These are phyloP conservation scores for Discoglossus pictus DNA, from an alignment of 2,797 vertebrate species.

Conservation along the genomic window DNA sequence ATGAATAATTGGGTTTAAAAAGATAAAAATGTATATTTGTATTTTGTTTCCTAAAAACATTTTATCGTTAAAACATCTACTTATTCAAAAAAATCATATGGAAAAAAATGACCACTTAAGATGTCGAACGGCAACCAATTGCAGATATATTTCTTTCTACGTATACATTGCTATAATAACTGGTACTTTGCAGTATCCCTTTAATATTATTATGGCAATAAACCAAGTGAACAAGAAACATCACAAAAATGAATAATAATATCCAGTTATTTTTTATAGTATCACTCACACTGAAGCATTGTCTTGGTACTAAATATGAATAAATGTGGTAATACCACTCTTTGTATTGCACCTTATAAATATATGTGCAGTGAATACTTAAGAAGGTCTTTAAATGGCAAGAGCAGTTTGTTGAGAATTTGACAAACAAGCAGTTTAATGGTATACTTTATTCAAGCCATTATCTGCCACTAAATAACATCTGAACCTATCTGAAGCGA, in stretches of 20 bases:
- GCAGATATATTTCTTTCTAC: not conserved
- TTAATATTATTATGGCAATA: too few relatives aligned
- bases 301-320: slow-evolving; percentile 15
- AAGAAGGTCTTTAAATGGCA: slow-evolving; percentile 15
- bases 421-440: slow-evolving; percentile 25
- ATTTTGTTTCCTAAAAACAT: too few relatives aligned
- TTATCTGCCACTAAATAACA: slow-evolving; percentile 28
- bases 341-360: slow-evolving; percentile 23
- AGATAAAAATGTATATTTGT: too few relatives aligned
- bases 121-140: too few relatives aligned
- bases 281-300: slow-evolving; percentile 4
- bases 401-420: slow-evolving; percentile 6
- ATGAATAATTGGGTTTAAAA: too few relatives aligned
- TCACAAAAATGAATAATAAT: slow-evolving; percentile 16
- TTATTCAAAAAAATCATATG: too few relatives aligned
- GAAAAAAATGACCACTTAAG: too few relatives aligned
- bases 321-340: slow-evolving; percentile 10
- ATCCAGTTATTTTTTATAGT: slow-evolving; percentile 11
- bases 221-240: too few relatives aligned
- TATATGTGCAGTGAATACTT: slow-evolving; percentile 20
- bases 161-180: too few relatives aligned
- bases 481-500: slow-evolving; percentile 3
- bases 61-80: too few relatives aligned
- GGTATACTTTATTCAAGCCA: not conserved
- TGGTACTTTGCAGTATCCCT: too few relatives aligned